phyloP scores from a whole-genome alignment of 2,113 vertebrate genomes.

The Pagrus major region DNA sequence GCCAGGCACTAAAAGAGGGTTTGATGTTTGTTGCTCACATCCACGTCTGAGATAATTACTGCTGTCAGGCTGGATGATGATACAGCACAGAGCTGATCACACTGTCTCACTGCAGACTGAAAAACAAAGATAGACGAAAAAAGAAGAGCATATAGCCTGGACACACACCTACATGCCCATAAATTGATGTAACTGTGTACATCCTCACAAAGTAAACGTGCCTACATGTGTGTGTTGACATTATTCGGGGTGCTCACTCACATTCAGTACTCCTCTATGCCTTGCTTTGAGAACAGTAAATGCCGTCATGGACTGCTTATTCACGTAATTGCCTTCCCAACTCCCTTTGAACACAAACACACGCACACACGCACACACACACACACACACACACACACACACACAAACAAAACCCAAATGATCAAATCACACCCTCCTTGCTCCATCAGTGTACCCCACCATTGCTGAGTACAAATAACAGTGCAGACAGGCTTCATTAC shows the following conservation, averaged over 20 bases:
- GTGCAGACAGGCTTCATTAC: conserved; percentile 64
- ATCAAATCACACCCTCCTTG: conserved; percentile 14
- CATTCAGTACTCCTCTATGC: conserved; percentile 53
- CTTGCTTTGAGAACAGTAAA: conserved; percentile 71
- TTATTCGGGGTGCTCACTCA: conserved; percentile 30
- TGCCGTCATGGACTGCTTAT: conserved; percentile 73
- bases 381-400: conserved; percentile 8
- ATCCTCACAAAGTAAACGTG: neutral
- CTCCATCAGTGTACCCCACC: conserved; percentile 9
- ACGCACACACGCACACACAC: conserved; percentile 15
- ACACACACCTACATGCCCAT: neutral
- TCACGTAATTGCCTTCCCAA: conserved; percentile 67
- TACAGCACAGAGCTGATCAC: conserved; percentile 40
- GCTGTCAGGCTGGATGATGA: conserved; percentile 48
- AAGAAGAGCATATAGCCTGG: conserved; percentile 14
- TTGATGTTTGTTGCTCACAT: conserved; percentile 55
- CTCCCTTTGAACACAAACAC: neutral
- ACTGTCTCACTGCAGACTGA: conserved; percentile 21
- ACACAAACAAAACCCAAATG: neutral
- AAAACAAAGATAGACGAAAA: conserved; percentile 24
- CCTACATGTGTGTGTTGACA: conserved; percentile 21
- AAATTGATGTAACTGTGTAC: neutral
- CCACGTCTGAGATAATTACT: conserved; percentile 55
- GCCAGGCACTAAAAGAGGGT: conserved; percentile 49
- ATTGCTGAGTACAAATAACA: conserved; percentile 40